Evolutionary conservation across 2,797 vertebrate species (phyloP).

Genomic region (Remorina albescens): DNA sequence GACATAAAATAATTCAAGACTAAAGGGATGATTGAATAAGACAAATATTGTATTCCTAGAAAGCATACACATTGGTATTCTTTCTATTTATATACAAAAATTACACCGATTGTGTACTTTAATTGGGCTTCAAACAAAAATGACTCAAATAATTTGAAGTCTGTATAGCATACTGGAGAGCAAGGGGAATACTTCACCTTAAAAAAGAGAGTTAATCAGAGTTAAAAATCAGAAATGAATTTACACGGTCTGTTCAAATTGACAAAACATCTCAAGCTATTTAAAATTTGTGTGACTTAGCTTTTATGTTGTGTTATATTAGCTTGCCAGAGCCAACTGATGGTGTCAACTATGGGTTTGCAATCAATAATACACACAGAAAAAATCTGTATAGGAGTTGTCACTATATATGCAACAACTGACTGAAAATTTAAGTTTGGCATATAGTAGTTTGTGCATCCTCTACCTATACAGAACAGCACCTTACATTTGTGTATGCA

Average conservation of each 20-base stretch:
- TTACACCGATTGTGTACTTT: not conserved
- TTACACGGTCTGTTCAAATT: not conserved
- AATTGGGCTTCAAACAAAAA: not conserved
- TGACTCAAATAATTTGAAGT: not conserved
- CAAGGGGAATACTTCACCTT: not conserved
- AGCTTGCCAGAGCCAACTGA: not conserved
- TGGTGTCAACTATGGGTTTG: not conserved
- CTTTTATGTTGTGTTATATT: conserved; percentile 1
- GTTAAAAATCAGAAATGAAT: not conserved
- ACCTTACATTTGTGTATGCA: not conserved
- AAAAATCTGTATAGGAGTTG: conserved; percentile 1
- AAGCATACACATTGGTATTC: not conserved
- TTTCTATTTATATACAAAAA: not conserved
- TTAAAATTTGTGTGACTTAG: not conserved
- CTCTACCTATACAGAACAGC: not conserved
- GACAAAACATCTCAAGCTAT: not conserved
- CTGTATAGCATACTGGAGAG: not conserved
- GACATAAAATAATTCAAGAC: not conserved
- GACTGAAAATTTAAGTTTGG: not conserved
- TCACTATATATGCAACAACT: not conserved
- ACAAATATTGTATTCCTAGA: not conserved
- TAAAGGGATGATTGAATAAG: not conserved
- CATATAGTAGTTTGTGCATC: not conserved
- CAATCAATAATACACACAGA: not conserved
- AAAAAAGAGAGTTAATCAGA: not conserved